A percentile compares a stretch with the other conserved stretches of the same genome.
These are phyloP conservation scores for Herminia tarsipennalis DNA, from an alignment of 2,888 invertebrate species.

Conservation along the genomic window DNA sequence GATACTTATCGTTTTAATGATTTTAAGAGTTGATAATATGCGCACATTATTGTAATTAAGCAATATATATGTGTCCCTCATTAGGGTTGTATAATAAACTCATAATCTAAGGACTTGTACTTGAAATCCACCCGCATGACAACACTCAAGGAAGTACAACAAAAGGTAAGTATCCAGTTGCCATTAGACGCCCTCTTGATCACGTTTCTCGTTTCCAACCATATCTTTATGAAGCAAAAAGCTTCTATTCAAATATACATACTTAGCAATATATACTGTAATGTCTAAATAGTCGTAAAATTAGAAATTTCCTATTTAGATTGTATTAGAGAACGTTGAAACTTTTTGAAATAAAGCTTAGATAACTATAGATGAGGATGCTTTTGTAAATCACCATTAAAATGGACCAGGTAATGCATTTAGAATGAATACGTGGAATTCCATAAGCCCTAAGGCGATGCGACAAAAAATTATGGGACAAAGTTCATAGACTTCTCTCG, in stretches of 20 bases:
- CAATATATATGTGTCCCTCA: neutral
- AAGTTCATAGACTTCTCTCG: constrained; percentile 70
- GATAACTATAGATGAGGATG: constrained; percentile 17
- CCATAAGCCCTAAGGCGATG: constrained; percentile 52
- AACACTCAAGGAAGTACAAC: constrained; percentile 53
- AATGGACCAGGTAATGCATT: constrained; percentile 45
- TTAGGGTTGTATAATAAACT: constrained; percentile 18
- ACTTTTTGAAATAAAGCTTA: constrained; percentile 15
- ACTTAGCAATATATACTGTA: no score
- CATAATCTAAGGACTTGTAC: constrained; percentile 14
- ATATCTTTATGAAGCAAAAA: constrained; percentile 18
- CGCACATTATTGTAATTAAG: neutral
- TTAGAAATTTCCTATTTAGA: constrained; percentile 11
- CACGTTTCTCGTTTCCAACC: no score
- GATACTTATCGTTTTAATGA: neutral
- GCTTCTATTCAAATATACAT: no score
- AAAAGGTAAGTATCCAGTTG: constrained; percentile 55
- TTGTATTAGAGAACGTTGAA: constrained; percentile 5
- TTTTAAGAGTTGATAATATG: neutral
- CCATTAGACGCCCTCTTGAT: constrained; percentile 48
- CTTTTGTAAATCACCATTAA: constrained; percentile 32
- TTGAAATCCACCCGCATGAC: constrained; percentile 44
- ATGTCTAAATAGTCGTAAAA: constrained; percentile 14
- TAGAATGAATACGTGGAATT: constrained; percentile 53
- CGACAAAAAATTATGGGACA: constrained; percentile 63